phyloP scores from a whole-genome alignment of 1,140 invertebrate species.

The Ips nitidus region DNA sequence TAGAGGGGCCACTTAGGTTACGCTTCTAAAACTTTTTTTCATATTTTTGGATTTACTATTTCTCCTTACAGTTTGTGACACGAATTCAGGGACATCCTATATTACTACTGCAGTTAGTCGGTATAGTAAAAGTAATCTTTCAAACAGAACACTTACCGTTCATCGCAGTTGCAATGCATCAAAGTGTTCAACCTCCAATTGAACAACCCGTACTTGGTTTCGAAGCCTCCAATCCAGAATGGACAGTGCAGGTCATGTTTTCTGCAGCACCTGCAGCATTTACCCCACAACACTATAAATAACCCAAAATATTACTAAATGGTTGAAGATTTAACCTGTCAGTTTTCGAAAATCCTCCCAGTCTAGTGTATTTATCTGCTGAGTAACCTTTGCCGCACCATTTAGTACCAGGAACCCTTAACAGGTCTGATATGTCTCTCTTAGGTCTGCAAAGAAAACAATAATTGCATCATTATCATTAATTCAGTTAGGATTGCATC shows the following conservation, averaged over 20 bases:
- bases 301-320: background rate
- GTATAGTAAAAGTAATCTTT: too few species aligned
- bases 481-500: too few species aligned
- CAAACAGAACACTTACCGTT: conserved; percentile 63
- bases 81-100: too few species aligned
- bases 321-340: conserved; percentile 54
- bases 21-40: too few species aligned
- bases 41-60: too few species aligned
- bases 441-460: conserved; percentile 37
- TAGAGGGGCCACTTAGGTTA: too few species aligned
- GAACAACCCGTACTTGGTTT: conserved; percentile 67
- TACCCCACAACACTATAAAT: too few species aligned
- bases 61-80: too few species aligned
- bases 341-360: conserved; percentile 74
- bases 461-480: background rate
- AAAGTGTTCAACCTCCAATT: conserved; percentile 84
- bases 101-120: too few species aligned
- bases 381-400: conserved; percentile 85
- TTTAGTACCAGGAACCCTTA: conserved; percentile 78
- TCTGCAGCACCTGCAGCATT: conserved; percentile 67
- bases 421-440: conserved; percentile 59
- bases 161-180: conserved; percentile 86
- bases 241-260: conserved; percentile 81
- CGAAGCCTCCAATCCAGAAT: conserved; percentile 74
- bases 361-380: conserved; percentile 71